A percentile compares a stretch with the other conserved stretches of the same genome.
Evolutionary conservation across 2,113 vertebrate genomes (phyloP).

Genomic region (Dipodomys spectabilis): DNA sequence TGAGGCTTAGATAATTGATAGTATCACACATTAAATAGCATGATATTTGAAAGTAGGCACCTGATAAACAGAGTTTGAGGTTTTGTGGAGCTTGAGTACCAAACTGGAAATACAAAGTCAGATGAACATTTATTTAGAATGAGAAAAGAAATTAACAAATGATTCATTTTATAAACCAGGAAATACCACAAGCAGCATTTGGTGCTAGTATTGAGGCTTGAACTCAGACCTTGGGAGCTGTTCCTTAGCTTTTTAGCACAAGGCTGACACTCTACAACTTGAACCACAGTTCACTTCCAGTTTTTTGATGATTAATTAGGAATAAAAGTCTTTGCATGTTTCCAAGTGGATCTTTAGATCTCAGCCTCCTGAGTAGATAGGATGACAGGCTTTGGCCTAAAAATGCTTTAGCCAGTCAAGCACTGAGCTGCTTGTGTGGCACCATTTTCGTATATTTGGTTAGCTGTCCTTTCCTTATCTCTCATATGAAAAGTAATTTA

Average conservation of each 20-base stretch:
- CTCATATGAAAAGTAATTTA: neutral
- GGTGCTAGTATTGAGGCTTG: no score
- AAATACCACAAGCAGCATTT: neutral
- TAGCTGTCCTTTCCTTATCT: neutral
- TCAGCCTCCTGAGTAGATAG: no score
- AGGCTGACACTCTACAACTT: no score
- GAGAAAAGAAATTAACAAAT: slow-evolving; percentile 45
- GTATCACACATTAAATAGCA: neutral
- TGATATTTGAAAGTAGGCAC: neutral
- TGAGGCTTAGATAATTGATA: slow-evolving; percentile 11
- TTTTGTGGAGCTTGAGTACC: slow-evolving; percentile 16
- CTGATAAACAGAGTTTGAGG: neutral
- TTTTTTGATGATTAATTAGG: no score
- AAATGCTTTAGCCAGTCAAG: neutral
- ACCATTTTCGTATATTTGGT: neutral
- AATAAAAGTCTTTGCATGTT: no score
- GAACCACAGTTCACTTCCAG: no score
- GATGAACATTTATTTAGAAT: slow-evolving; percentile 26
- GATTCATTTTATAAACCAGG: slow-evolving; percentile 5
- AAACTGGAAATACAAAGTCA: slow-evolving; percentile 24
- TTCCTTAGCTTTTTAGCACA: no score
- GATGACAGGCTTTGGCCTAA: no score
- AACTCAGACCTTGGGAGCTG: no score
- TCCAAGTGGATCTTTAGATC: no score
- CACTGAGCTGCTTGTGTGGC: neutral